Conservation (phyloP, 1,140 invertebrate species). For the Homalodisca vitripennis region DNA sequence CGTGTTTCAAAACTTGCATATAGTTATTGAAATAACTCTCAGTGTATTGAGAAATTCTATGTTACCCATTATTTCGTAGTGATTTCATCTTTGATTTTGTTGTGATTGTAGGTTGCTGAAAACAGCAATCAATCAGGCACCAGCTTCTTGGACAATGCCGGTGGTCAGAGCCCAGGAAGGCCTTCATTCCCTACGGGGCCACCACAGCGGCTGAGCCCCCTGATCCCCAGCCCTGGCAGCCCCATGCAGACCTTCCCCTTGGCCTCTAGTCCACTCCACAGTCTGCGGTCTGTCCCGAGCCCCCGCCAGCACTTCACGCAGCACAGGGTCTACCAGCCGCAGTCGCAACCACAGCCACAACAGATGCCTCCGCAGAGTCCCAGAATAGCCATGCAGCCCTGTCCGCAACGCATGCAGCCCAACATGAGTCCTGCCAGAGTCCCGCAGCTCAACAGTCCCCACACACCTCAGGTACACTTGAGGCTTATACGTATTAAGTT, state of each 20-base stretch:
- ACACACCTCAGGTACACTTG: constrained; percentile 39
- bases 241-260: too few relatives aligned
- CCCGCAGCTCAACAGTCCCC: neutral
- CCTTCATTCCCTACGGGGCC: constrained; percentile 15
- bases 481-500: neutral
- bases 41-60: too few relatives aligned
- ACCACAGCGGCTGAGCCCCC: constrained; percentile 29
- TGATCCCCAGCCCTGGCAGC: constrained; percentile 43
- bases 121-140: constrained; percentile 39
- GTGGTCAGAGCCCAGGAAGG: neutral
- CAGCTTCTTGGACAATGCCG: constrained; percentile 15
- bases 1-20: too few relatives aligned
- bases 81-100: too few relatives aligned
- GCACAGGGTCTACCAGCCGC: neutral
- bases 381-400: neutral
- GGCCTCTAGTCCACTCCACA: too few relatives aligned
- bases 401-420: neutral
- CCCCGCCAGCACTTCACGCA: neutral
- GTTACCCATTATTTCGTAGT: too few relatives aligned
- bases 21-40: too few relatives aligned
- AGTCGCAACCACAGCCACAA: neutral
- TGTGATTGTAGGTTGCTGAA: constrained; percentile 36
- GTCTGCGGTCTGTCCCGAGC: too few relatives aligned
- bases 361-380: neutral
- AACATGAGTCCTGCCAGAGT: constrained; percentile 7